These are phyloP conservation scores for Tribolium freemani DNA, from an alignment of 2,888 invertebrate species.

Conservation along the genomic window DNA sequence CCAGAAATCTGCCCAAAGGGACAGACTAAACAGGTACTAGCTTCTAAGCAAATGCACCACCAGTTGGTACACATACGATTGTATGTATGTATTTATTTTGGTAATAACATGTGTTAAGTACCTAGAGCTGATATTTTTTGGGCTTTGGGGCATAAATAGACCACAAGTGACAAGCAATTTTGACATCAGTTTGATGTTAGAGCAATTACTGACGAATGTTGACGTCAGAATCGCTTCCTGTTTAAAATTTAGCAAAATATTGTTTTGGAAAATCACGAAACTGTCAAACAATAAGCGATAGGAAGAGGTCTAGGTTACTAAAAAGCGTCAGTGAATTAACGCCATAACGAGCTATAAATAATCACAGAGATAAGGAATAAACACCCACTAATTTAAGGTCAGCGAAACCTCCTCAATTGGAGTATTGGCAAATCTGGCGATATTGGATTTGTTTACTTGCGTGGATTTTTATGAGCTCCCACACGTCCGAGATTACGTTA, in stretches of 20 bases:
- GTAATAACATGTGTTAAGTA: neutral
- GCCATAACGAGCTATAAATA: slow-evolving; percentile 36
- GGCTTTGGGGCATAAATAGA: neutral
- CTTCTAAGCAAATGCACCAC: neutral
- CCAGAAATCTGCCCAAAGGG: neutral
- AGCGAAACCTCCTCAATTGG: slow-evolving; percentile 4
- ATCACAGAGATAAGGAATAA: slow-evolving; percentile 36
- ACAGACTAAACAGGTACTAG: neutral
- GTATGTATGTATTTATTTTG: too few species aligned
- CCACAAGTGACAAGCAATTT: too few species aligned
- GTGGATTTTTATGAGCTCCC: slow-evolving; percentile 19
- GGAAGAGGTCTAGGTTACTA: slow-evolving; percentile 43
- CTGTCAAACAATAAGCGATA: slow-evolving; percentile 29
- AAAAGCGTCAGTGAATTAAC: slow-evolving; percentile 43
- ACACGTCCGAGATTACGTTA: slow-evolving; percentile 26
- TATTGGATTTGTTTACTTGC: slow-evolving; percentile 14
- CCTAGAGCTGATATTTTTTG: neutral
- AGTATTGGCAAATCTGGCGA: slow-evolving; percentile 28
- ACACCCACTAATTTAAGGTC: slow-evolving; percentile 47
- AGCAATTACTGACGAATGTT: too few species aligned
- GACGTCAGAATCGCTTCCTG: too few species aligned
- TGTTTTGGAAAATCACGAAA: neutral
- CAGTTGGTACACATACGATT: neutral
- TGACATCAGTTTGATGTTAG: too few species aligned
- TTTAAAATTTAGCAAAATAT: slow-evolving; percentile 2